Evolutionary conservation across 2,888 invertebrate genomes (phyloP).

Genomic region (Asteroscopus sphinx): DNA sequence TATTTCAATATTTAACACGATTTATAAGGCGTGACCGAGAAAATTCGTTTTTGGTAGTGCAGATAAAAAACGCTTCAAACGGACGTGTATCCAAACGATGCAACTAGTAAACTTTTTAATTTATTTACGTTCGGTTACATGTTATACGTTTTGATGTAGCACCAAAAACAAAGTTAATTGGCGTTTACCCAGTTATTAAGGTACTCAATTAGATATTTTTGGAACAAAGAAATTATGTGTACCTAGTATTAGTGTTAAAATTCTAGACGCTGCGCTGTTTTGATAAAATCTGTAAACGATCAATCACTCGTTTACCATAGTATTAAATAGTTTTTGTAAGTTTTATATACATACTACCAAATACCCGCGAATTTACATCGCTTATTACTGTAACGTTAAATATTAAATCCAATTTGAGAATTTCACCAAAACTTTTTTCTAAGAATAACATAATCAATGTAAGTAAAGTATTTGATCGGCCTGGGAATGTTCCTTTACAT

Average conservation of each 20-base stretch:
- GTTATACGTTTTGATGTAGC: conserved; percentile 18
- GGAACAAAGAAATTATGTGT: conserved; percentile 33
- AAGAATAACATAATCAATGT: no score
- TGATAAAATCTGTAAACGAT: conserved; percentile 38
- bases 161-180: conserved; percentile 48
- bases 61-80: conserved; percentile 57
- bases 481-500: no score
- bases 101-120: conserved; percentile 43
- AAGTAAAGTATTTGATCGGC: no score
- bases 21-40: conserved; percentile 80
- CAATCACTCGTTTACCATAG: conserved; percentile 34
- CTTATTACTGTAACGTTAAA: no score
- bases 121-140: conserved; percentile 25
- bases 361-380: no score
- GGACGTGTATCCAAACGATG: conserved; percentile 48
- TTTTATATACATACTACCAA: conserved; percentile 17
- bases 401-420: no score
- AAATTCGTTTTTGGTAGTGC: conserved; percentile 54
- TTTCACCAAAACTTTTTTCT: no score
- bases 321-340: conserved; percentile 35
- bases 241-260: conserved; percentile 27
- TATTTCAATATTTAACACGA: conserved; percentile 73
- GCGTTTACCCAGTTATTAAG: conserved; percentile 35
- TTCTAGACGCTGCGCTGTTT: conserved; percentile 15
- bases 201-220: conserved; percentile 37